Evolutionary conservation across 2,888 invertebrate species (phyloP), one percentile per base, ranked within the genome.

Genomic region (Boloria euphrosyne): DNA sequence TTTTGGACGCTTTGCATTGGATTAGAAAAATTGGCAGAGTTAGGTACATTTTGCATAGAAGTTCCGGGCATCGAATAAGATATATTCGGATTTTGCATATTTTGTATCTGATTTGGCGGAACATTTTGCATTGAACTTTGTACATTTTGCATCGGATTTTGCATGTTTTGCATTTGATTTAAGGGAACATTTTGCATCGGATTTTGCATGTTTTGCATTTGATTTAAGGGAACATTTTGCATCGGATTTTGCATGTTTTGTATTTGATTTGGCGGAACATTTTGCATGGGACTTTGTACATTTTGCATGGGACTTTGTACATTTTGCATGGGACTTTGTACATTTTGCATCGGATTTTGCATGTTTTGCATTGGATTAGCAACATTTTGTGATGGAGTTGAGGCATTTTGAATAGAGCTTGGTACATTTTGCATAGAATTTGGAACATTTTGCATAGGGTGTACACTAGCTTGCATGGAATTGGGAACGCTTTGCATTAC

Each of bases 321-420:
- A 13, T 62, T 58, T 55, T 22, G 22, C 22, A 22, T 22, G 3
- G 63, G 13, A 47, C 47, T 27, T 10, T 2, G 1, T 22, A 58
- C 31, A 47, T 58, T 58, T 49, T 58, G 58, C n/a, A 47, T 22
- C n/a, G 47, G 51, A 44, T 43, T 62, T 14, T 38, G 64, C 14
- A 51, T n/a, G 16, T 58, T 65, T 50, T 68, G 62, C 44, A 68
- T 58, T 14, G 65, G 38, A 54, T 62, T 68, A 7, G 61, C 17
- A 13, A 62, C 38, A 54, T 62, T 50, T 51, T 58, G 63, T 22
- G 27, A 16, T 13, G 54, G 49, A 47, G 49, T 63, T 31, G 38
- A 13, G 13, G 13, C 13, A 13, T 47, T 50, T 14, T 53, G 38
- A 4, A 43, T 57, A 14, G 47, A 13, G 22, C 10, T 62, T 31